Evolutionary conservation across 2,113 vertebrate genomes (phyloP).

Genomic region (Capricornis sumatraensis): DNA sequence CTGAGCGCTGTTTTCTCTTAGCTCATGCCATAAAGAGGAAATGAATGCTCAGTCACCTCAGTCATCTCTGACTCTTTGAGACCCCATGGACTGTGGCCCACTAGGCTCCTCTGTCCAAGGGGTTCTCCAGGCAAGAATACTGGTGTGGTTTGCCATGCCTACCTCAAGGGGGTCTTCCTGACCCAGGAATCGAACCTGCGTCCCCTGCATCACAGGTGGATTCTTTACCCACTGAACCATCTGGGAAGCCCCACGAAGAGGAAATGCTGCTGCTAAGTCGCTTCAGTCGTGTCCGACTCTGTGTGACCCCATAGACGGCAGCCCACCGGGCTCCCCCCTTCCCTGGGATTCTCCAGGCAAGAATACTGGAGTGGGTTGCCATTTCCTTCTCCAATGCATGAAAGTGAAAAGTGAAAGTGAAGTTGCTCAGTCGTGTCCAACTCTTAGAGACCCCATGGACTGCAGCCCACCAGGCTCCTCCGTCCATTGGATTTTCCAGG

Average conservation of each 20-base stretch:
- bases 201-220: neutral
- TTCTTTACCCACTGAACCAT: neutral
- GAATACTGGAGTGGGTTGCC: no score
- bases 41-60: neutral
- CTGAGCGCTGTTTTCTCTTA: neutral
- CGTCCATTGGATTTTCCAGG: no score
- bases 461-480: no score
- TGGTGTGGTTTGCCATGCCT: neutral
- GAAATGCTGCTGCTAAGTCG: neutral
- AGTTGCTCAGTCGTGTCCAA: no score
- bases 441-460: no score
- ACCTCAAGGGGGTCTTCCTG: neutral
- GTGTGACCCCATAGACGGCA: no score
- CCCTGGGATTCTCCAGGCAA: no score
- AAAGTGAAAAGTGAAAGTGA: no score
- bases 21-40: neutral
- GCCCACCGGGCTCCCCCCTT: no score
- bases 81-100: neutral
- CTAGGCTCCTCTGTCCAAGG: neutral
- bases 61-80: neutral
- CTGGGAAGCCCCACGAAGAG: neutral
- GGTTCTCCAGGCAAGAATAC: neutral
- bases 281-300: no score
- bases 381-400: no score
- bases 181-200: neutral